A percentile compares a stretch with the other conserved stretches of the same genome.
Conservation (phyloP, 2,888 invertebrate species). For the Oscheius onirici region DNA sequence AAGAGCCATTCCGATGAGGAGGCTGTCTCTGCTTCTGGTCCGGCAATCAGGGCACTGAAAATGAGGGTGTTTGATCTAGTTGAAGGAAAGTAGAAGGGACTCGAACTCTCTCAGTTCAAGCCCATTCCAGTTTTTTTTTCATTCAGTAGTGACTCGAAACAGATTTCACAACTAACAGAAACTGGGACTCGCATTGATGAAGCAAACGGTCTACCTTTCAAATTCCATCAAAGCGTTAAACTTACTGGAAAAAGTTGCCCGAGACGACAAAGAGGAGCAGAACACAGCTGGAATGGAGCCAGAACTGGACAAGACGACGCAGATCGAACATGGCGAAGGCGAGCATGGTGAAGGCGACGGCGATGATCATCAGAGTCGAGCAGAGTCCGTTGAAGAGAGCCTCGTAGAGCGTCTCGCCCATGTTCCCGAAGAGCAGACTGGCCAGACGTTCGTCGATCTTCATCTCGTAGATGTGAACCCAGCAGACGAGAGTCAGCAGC, state of each 20-base stretch:
- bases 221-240: too few relatives aligned
- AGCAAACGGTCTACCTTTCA: too few relatives aligned
- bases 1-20: background rate
- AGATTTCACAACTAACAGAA: too few relatives aligned
- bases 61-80: background rate
- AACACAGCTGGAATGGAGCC: conserved; percentile 54
- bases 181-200: too few relatives aligned
- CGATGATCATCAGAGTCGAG: conserved; percentile 50
- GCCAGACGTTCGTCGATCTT: conserved; percentile 48
- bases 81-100: too few relatives aligned
- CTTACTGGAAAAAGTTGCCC: conserved; percentile 41
- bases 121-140: too few relatives aligned
- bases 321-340: conserved; percentile 57
- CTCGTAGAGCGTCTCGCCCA: conserved; percentile 50
- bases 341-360: conserved; percentile 61
- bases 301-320: conserved; percentile 50
- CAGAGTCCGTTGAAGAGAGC: conserved; percentile 53
- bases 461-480: conserved; percentile 57
- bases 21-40: background rate
- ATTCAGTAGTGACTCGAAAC: too few relatives aligned
- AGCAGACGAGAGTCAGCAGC: conserved; percentile 50
- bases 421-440: conserved; percentile 39
- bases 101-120: too few relatives aligned
- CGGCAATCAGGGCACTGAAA: conserved; percentile 14
- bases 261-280: conserved; percentile 58